Base-by-base conservation (phyloP, 2,888 invertebrate species). In the Bellardia pandia region DNA sequence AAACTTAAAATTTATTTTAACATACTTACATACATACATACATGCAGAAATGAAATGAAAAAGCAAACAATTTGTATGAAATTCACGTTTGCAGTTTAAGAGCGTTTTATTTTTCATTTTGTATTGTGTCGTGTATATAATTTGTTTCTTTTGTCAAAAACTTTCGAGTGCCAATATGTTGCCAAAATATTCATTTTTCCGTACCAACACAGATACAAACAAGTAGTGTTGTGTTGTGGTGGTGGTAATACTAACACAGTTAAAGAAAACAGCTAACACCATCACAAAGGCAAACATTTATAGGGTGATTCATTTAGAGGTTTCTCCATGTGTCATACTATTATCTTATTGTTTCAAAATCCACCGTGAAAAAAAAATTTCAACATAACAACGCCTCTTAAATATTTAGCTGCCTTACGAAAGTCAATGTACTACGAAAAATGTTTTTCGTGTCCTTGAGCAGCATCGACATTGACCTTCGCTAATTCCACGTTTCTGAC, bases 101-200 rank as follows among this genome's bases (percentile, higher is more conserved):
- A 79, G 69, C 37, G n/a, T 77, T 83, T 81, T 76, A 60, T 62
- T 69, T 71, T 53, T 37, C n/a, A 62, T 62, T 69, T 79, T 75
- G 40, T 45, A 45, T 75, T 60, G 42, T 72, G 42, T 72, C 30
- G 30, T 78, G 66, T 74, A 56, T 62, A 62, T 33, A 74, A 58
- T 45, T 60, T 60, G 58, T 62, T 60, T 68, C 53, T 74, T 78
- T 81, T 81, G 72, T 76, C 69, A 68, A 69, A 75, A 87, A 78
- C 68, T 78, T 87, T 87, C 51, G 23, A 78, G 11, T 78, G 87
- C 48, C 87, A 87, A 85, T 87, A 85, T 87, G 84, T 82, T 80
- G 62, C 75, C 75, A 80, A 75, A 78, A 78, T 66, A 74, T 74
- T 72, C 16, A 30, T 51, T 58, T 66, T 60, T 14, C 45, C 1